Conservation (phyloP, 2,888 invertebrate species). For the Troides helena region DNA sequence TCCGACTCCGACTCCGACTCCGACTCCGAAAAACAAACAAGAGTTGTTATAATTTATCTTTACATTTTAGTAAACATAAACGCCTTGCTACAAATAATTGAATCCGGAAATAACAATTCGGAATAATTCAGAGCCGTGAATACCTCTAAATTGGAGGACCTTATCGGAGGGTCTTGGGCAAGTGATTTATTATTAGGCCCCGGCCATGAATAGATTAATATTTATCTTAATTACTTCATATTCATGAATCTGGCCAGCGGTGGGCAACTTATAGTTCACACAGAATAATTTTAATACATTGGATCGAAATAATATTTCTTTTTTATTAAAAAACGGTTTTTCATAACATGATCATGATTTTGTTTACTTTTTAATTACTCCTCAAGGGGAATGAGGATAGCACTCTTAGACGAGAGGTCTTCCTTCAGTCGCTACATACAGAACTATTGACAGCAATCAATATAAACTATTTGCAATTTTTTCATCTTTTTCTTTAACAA, state of each 20-base stretch:
- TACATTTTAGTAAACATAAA: not conserved
- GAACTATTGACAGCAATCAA: no score
- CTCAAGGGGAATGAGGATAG: no score
- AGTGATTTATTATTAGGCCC: conserved; percentile 12
- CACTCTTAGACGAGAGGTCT: no score
- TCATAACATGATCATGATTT: no score
- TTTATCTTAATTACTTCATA: conserved; percentile 19
- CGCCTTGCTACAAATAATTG: conserved; percentile 3
- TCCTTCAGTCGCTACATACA: no score
- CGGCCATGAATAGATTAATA: conserved; percentile 9
- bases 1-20: no score
- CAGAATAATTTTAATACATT: not conserved
- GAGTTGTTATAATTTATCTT: not conserved
- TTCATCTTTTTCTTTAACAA: no score
- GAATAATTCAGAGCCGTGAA: conserved; percentile 9
- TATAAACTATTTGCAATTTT: no score
- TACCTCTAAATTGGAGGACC: conserved; percentile 14
- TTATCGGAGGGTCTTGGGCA: conserved; percentile 11
- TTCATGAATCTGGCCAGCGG: conserved; percentile 10
- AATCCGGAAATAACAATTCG: not conserved
- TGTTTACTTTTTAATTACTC: no score
- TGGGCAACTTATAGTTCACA: not conserved
- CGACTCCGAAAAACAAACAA: not conserved
- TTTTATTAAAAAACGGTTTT: not conserved
- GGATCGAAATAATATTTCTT: not conserved